Evolutionary conservation across 2,113 vertebrate genomes (phyloP).

Genomic region (Craseonycteris thonglongyai): DNA sequence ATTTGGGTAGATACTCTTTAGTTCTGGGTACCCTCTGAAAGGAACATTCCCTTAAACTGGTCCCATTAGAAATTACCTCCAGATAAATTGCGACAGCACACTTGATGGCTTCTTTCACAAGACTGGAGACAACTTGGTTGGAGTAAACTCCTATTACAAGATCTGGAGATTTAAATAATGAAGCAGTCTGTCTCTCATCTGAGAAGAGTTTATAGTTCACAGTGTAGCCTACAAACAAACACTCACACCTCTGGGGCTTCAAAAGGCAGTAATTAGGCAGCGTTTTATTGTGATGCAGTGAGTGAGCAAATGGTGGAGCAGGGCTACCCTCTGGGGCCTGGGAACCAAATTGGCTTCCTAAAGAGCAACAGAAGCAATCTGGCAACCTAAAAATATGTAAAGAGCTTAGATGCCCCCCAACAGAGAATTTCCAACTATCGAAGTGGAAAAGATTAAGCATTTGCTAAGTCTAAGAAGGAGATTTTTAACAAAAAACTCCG

Average conservation of each 20-base stretch:
- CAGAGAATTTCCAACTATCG: slow-evolving; percentile 74
- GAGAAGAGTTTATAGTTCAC: slow-evolving; percentile 72
- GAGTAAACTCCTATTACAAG: slow-evolving; percentile 67
- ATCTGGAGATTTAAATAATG: slow-evolving; percentile 74
- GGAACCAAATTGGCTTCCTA: slow-evolving; percentile 76
- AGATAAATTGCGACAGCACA: slow-evolving; percentile 41
- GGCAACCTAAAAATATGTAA: slow-evolving; percentile 80
- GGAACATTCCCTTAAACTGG: neutral
- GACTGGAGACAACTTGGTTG: slow-evolving; percentile 59
- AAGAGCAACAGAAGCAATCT: slow-evolving; percentile 77
- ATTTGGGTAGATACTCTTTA: neutral
- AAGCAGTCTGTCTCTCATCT: slow-evolving; percentile 72
- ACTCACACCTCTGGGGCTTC: slow-evolving; percentile 66
- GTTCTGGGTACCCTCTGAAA: neutral
- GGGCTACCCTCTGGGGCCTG: slow-evolving; percentile 70
- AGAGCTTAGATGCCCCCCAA: slow-evolving; percentile 73
- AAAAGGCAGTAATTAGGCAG: slow-evolving; percentile 74
- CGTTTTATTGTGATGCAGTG: slow-evolving; percentile 75
- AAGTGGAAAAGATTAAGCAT: slow-evolving; percentile 73
- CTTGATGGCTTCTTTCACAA: slow-evolving; percentile 44
- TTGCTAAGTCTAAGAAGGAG: slow-evolving; percentile 60
- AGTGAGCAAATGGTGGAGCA: slow-evolving; percentile 70
- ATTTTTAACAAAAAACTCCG: slow-evolving; percentile 66
- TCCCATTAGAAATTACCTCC: slow-evolving; percentile 3
- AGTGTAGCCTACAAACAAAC: slow-evolving; percentile 73